Percentiles rank a stretch among this genome's conserved stretches.
Conservation (phyloP, 2,797 vertebrate species). For the Helostoma temminkii region DNA sequence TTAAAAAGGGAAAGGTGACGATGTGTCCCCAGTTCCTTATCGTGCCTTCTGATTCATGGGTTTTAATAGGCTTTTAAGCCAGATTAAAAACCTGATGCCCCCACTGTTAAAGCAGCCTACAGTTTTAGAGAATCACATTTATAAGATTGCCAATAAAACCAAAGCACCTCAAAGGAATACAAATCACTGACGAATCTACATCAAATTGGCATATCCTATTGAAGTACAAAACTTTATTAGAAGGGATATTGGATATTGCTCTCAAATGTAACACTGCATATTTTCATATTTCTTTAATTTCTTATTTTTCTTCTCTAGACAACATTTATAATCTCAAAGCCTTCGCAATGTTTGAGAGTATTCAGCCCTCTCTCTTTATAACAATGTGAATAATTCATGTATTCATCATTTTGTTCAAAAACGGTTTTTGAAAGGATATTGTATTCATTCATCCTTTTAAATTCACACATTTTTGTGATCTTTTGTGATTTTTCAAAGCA, state of each 20-base stretch:
- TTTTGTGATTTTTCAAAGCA: too few species aligned
- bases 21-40: slow-evolving; percentile 55
- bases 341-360: not conserved
- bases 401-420: not conserved
- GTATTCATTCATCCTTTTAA: not conserved
- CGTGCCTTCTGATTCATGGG: slow-evolving; percentile 62
- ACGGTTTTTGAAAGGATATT: not conserved
- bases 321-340: slow-evolving; percentile 1
- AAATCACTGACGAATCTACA: slow-evolving; percentile 61
- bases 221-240: slow-evolving; percentile 36
- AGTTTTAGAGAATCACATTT: slow-evolving; percentile 64
- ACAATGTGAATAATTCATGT: too few species aligned
- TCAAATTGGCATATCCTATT: slow-evolving; percentile 45
- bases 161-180: slow-evolving; percentile 55
- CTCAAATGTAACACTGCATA: slow-evolving; percentile 15
- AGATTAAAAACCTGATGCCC: slow-evolving; percentile 80
- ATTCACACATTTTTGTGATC: not conserved
- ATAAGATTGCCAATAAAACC: slow-evolving; percentile 74
- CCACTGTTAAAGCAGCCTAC: slow-evolving; percentile 59
- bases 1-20: slow-evolving; percentile 53
- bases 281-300: not conserved
- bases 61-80: slow-evolving; percentile 80
- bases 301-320: not conserved
- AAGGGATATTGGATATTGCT: slow-evolving; percentile 20
- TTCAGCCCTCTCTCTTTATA: not conserved